Evolutionary conservation across 2,113 vertebrate genomes (phyloP), one percentile per base, ranked within the genome.

Genomic region (Pollimyrus isidori): DNA sequence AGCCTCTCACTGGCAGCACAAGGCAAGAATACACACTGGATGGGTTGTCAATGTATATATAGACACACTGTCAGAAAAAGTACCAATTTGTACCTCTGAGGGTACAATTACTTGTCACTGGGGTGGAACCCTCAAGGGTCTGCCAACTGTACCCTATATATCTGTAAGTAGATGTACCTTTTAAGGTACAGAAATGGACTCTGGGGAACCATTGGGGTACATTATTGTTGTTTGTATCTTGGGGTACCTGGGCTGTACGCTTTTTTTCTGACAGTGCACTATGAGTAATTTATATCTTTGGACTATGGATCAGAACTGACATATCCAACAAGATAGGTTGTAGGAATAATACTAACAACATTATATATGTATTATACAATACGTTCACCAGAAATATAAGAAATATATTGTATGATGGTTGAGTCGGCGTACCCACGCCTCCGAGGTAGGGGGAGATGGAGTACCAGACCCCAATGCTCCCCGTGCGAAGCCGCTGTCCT

Each of bases 401-500:
- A 30, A 11, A 69, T 69, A 26, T 26, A 26, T 13, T 3, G 4
- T 69, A 30, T 13, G 62, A 65, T 30, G 1, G n/a, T 13, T 69
- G 62, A 30, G 62, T 30, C 62, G 62, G 90, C 93, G 0, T 94
- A 97, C 97, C 96, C 1, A 97, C 42, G 1, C 97, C 97, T 39
- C 94, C 93, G 0, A 96, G 92, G 90, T 96, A 97, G 5, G 96
- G 97, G 0, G 96, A 97, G 85, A 97, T 95, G 65, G 93, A 91
- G 4, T 13, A 95, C 97, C 97, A 98, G 42, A 96, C 96, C 5
- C 95, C 92, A 0, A 96, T 30, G 88, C 96, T 96, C 88, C 96
- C 97, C 91, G 92, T 95, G 50, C 94, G 95, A 83, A 97, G 93
- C 15, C 91, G 93, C 90, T 98, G 97, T 69, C 97, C 97, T 0